phyloP scores from a whole-genome alignment of 2,797 vertebrate genomes.

The Helicolenus hilgendorfi region DNA sequence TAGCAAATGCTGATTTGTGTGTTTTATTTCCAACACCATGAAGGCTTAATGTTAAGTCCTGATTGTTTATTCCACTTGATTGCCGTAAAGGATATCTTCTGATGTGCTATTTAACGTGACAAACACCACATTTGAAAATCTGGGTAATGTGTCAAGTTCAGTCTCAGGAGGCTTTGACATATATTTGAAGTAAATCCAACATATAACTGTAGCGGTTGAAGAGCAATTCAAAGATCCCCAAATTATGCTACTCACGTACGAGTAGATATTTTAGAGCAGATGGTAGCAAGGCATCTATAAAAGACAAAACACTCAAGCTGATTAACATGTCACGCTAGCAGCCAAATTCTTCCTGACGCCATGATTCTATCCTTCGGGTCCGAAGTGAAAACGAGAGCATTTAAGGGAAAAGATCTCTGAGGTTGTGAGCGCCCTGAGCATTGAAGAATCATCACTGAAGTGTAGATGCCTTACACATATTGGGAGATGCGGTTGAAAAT shows the following conservation, averaged over 20 bases:
- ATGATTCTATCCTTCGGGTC: conserved; percentile 29
- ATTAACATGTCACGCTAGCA: conserved; percentile 60
- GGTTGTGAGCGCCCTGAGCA: conserved; percentile 24
- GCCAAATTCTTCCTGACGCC: conserved; percentile 28
- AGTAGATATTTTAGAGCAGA: conserved; percentile 46
- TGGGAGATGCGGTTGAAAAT: conserved; percentile 5
- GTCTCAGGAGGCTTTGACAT: background rate
- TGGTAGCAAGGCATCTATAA: conserved; percentile 27
- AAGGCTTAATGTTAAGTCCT: background rate
- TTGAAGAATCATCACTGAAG: conserved; percentile 13
- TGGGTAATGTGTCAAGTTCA: conserved; percentile 9
- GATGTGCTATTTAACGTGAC: conserved; percentile 3
- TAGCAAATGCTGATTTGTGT: background rate
- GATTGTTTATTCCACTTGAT: conserved; percentile 10
- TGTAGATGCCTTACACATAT: background rate
- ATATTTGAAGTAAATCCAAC: conserved; percentile 24
- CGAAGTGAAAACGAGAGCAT: conserved; percentile 22
- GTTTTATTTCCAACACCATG: background rate
- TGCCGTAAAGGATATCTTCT: background rate
- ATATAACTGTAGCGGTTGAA: background rate
- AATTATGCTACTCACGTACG: conserved; percentile 25
- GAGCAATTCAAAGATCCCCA: conserved; percentile 15
- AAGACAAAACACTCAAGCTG: conserved; percentile 55
- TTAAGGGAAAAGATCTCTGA: conserved; percentile 27
- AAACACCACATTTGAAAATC: background rate